phyloP scores from a whole-genome alignment of 1,140 invertebrate species.

The Sycophaga agraensis region DNA sequence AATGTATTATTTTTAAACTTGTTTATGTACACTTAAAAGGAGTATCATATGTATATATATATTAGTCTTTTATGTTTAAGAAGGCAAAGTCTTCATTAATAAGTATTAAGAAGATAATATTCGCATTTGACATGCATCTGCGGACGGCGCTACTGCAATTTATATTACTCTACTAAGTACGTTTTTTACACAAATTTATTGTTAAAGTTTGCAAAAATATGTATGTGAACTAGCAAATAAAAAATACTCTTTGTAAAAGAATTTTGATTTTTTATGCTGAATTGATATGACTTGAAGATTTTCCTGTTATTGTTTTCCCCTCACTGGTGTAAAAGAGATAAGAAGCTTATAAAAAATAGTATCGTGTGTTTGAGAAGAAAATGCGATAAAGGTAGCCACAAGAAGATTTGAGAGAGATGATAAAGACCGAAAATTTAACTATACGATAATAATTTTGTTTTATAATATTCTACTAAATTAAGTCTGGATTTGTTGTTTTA shows the following conservation, averaged over 20 bases:
- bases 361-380: slow-evolving; percentile 11
- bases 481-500: no score
- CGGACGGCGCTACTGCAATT: slow-evolving; percentile 6
- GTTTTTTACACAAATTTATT: slow-evolving; percentile 8
- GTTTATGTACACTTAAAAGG: no score
- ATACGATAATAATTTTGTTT: no score
- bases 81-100: not conserved
- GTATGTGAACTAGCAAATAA: slow-evolving; percentile 13
- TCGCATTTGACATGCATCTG: not conserved
- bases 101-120: not conserved
- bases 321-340: not conserved
- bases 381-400: not conserved
- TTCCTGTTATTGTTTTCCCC: slow-evolving; percentile 1
- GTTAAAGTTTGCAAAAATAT: slow-evolving; percentile 10
- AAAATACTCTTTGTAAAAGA: not conserved
- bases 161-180: not conserved
- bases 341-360: slow-evolving; percentile 9
- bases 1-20: no score
- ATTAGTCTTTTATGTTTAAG: not conserved
- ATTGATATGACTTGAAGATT: not conserved
- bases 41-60: slow-evolving; percentile 2
- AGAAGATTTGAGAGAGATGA: not conserved
- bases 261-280: not conserved
- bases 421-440: slow-evolving; percentile 1
- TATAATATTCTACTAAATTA: no score